Evolutionary conservation across 2,113 vertebrate genomes (phyloP).

Genomic region (Aphelocoma coerulescens): DNA sequence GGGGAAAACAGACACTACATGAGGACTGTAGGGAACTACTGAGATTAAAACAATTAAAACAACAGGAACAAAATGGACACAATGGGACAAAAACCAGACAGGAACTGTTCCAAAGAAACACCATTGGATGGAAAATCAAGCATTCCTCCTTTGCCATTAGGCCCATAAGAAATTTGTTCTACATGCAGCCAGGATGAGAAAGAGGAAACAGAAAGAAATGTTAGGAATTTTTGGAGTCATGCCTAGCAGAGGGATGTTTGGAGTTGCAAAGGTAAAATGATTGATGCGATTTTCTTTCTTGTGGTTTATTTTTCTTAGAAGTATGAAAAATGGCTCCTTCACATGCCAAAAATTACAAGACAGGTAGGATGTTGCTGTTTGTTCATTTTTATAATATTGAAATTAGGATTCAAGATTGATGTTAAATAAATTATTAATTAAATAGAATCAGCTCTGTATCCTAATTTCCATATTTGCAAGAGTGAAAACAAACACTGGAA

Average conservation of each 20-base stretch:
- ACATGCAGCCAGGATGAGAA: constrained; percentile 28
- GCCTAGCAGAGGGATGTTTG: constrained; percentile 31
- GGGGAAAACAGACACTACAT: constrained; percentile 32
- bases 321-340: neutral
- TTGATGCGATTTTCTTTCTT: neutral
- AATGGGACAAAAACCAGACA: constrained; percentile 64
- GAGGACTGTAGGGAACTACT: constrained; percentile 14
- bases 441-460: neutral
- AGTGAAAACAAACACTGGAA: constrained; percentile 4
- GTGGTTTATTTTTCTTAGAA: neutral
- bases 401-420: constrained; percentile 14
- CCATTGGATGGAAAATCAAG: constrained; percentile 69
- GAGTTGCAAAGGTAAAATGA: neutral
- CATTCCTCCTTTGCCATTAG: constrained; percentile 32
- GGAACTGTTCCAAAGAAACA: constrained; percentile 68
- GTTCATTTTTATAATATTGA: neutral
- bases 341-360: neutral
- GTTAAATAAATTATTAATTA: neutral
- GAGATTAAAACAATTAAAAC: constrained; percentile 45
- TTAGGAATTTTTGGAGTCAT: constrained; percentile 39
- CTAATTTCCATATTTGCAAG: constrained; percentile 30
- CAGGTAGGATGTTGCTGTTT: neutral
- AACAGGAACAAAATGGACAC: constrained; percentile 50
- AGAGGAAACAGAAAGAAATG: constrained; percentile 36
- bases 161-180: constrained; percentile 38